phyloP scores from a whole-genome alignment of 2,888 invertebrate genomes.

The Steromphala cineraria region DNA sequence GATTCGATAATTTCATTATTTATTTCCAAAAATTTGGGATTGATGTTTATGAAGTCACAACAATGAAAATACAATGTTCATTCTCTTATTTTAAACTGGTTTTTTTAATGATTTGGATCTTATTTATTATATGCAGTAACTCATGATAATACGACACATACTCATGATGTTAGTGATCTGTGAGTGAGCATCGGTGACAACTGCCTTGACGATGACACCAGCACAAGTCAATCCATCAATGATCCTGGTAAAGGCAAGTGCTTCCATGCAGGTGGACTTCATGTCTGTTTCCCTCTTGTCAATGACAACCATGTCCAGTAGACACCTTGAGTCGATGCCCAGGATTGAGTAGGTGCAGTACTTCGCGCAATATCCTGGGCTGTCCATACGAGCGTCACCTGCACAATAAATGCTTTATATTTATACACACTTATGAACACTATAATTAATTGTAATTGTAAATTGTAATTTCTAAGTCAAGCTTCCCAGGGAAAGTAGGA shows the following conservation, averaged over 20 bases:
- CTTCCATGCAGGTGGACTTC: slow-evolving; percentile 26
- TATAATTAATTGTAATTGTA: too few relatives aligned
- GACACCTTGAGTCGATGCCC: slow-evolving; percentile 18
- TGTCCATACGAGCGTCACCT: slow-evolving; percentile 28
- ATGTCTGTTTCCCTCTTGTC: slow-evolving; percentile 27
- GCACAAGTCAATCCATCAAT: neutral
- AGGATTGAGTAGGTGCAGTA: slow-evolving; percentile 25
- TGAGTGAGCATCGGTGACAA: slow-evolving; percentile 25
- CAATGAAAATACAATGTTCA: neutral
- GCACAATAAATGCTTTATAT: too few relatives aligned
- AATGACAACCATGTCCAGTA: neutral
- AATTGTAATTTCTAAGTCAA: too few relatives aligned
- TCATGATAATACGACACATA: too few relatives aligned
- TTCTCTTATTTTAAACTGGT: neutral
- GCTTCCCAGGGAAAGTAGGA: too few relatives aligned
- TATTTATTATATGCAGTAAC: neutral
- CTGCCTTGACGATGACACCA: slow-evolving; percentile 4
- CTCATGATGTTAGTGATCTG: neutral
- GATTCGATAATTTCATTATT: too few relatives aligned
- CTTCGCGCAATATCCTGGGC: slow-evolving; percentile 13
- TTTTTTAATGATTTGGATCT: neutral
- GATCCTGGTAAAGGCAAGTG: too few relatives aligned
- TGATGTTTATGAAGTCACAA: neutral
- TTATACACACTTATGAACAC: too few relatives aligned
- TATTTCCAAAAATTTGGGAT: too few relatives aligned